phyloP scores from a whole-genome alignment of 2,797 vertebrate genomes.

The Crenuchus spilurus region DNA sequence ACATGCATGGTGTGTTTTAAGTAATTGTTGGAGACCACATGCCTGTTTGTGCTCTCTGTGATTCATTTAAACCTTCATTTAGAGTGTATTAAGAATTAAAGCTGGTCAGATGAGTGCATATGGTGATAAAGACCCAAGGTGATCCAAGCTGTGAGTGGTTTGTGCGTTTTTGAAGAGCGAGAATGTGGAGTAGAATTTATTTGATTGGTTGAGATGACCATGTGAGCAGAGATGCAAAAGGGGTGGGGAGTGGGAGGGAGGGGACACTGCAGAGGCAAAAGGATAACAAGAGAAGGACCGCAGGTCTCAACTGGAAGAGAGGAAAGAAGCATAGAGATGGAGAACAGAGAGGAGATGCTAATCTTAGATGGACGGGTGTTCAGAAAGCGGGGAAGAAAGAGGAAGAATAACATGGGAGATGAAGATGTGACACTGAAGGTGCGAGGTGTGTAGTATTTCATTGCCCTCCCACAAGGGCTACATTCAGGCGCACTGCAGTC shows the following conservation, averaged over 20 bases:
- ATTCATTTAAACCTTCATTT: background rate
- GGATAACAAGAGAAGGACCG: conserved; percentile 46
- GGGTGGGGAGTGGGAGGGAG: conserved; percentile 39
- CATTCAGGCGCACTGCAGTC: conserved; percentile 47
- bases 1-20: background rate
- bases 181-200: conserved; percentile 28
- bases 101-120: background rate
- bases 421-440: conserved; percentile 66
- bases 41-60: background rate
- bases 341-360: conserved; percentile 36
- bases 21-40: too few relatives aligned
- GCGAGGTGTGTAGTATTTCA: conserved; percentile 66
- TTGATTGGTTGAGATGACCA: conserved; percentile 52
- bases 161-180: conserved; percentile 49
- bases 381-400: conserved; percentile 48
- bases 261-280: conserved; percentile 62
- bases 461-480: conserved; percentile 52
- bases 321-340: conserved; percentile 38
- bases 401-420: conserved; percentile 48
- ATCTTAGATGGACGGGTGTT: conserved; percentile 37
- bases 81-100: background rate
- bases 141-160: conserved; percentile 12
- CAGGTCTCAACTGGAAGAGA: conserved; percentile 31
- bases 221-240: conserved; percentile 58
- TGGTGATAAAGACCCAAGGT: background rate